Conservation (phyloP, 2,888 invertebrate species). For the Parnassius apollo region DNA sequence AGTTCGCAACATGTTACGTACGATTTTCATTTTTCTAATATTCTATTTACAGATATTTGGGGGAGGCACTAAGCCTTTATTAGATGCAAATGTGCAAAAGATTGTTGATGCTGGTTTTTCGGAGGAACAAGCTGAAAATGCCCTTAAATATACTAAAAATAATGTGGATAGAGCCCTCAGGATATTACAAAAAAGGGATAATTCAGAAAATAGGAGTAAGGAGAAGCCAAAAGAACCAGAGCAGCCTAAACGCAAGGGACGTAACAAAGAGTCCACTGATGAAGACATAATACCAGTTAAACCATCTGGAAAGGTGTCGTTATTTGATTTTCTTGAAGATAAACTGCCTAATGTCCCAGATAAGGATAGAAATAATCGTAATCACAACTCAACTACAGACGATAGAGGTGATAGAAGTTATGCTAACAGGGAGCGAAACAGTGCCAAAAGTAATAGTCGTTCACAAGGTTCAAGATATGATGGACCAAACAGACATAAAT, state of each 20-base stretch:
- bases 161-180: conserved; percentile 87
- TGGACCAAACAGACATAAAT: conserved; percentile 49
- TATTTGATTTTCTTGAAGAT: conserved; percentile 91
- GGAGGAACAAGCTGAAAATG: conserved; percentile 88
- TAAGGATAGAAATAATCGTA: conserved; percentile 58
- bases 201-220: conserved; percentile 68
- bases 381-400: conserved; percentile 48
- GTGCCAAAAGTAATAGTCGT: conserved; percentile 56
- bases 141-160: conserved; percentile 85
- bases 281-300: conserved; percentile 83
- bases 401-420: conserved; percentile 60
- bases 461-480: conserved; percentile 62
- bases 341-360: conserved; percentile 84
- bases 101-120: conserved; percentile 90
- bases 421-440: conserved; percentile 58
- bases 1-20: no score
- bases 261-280: conserved; percentile 73
- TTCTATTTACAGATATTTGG: conserved; percentile 76
- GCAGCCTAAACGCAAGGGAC: conserved; percentile 68
- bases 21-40: neutral
- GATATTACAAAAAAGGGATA: conserved; percentile 82
- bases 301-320: conserved; percentile 89
- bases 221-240: conserved; percentile 69
- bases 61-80: conserved; percentile 83
- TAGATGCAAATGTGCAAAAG: conserved; percentile 88